These are phyloP conservation scores for Chaenocephalus aceratus DNA, from an alignment of 2,113 vertebrate species.

Conservation along the genomic window DNA sequence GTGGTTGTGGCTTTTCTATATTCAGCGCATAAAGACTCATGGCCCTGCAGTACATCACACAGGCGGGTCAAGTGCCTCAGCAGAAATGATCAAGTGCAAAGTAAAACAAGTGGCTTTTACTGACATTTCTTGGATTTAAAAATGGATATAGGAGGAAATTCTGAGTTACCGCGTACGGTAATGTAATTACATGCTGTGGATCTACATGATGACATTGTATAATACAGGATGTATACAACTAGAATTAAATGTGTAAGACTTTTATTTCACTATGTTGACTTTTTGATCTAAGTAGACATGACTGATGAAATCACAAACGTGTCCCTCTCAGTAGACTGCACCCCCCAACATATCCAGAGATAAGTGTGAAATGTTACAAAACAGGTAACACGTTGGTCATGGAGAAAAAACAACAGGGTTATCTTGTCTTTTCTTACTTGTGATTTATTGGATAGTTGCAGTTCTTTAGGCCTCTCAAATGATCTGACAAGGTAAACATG, in stretches of 20 bases:
- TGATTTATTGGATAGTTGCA: not conserved
- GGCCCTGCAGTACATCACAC: conserved; percentile 6
- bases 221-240: not conserved
- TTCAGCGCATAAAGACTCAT: conserved; percentile 45
- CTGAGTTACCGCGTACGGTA: not conserved
- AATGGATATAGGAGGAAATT: not conserved
- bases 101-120: conserved; percentile 25
- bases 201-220: not conserved
- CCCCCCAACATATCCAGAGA: too few relatives aligned
- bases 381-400: not conserved
- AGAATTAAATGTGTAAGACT: not conserved
- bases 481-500: not conserved
- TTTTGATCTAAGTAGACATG: too few relatives aligned
- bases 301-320: too few relatives aligned
- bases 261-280: not conserved
- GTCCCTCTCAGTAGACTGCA: too few relatives aligned
- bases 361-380: not conserved
- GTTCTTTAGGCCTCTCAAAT: not conserved
- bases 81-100: conserved; percentile 47
- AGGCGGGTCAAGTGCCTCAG: not conserved
- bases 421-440: not conserved
- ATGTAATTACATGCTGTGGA: not conserved
- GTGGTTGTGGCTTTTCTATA: conserved; percentile 79
- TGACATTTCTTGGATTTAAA: not conserved
- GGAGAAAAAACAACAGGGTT: not conserved